Conservation (phyloP, 2,888 invertebrate genomes). For the Acrocyrtus sp. region DNA sequence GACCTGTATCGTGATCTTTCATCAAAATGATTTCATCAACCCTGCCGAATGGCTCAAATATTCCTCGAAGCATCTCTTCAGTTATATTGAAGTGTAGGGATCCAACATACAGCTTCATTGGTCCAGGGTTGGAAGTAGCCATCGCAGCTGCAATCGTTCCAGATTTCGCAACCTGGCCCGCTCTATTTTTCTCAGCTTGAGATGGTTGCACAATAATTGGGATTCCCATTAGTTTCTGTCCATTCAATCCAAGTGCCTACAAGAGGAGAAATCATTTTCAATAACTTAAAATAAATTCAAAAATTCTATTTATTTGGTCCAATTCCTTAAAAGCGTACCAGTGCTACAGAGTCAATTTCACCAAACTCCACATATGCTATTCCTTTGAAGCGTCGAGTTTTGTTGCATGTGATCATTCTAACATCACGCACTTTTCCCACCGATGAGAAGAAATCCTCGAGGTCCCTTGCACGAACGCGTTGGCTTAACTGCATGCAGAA, state of each 20-base stretch:
- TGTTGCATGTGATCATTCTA: constrained; percentile 97
- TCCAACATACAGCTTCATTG: constrained; percentile 96
- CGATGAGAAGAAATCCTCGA: constrained; percentile 98
- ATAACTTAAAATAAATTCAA: neutral
- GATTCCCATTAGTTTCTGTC: constrained; percentile 93
- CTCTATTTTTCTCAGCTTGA: constrained; percentile 94
- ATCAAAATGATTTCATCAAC: constrained; percentile 95
- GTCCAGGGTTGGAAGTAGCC: constrained; percentile 90
- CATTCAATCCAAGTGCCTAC: constrained; percentile 92
- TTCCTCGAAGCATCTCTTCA: constrained; percentile 97
- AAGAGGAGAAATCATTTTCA: constrained; percentile 64
- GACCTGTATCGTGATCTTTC: constrained; percentile 92
- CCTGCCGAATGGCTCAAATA: constrained; percentile 99
- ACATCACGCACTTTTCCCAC: constrained; percentile 97
- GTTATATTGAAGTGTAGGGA: constrained; percentile 98
- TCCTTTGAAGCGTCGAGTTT: constrained; percentile 97
- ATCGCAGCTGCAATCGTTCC: constrained; percentile 74
- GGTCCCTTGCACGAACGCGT: constrained; percentile 89
- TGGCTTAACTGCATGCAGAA: constrained; percentile 99
- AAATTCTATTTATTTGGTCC: neutral
- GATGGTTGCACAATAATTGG: constrained; percentile 99
- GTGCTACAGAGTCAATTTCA: constrained; percentile 95
- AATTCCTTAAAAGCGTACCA: constrained; percentile 80
- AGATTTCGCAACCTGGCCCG: constrained; percentile 70
- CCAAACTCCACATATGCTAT: constrained; percentile 99